These are phyloP conservation scores for Ammodytes dubius DNA, from an alignment of 2,113 vertebrate genomes.

Conservation along the genomic window DNA sequence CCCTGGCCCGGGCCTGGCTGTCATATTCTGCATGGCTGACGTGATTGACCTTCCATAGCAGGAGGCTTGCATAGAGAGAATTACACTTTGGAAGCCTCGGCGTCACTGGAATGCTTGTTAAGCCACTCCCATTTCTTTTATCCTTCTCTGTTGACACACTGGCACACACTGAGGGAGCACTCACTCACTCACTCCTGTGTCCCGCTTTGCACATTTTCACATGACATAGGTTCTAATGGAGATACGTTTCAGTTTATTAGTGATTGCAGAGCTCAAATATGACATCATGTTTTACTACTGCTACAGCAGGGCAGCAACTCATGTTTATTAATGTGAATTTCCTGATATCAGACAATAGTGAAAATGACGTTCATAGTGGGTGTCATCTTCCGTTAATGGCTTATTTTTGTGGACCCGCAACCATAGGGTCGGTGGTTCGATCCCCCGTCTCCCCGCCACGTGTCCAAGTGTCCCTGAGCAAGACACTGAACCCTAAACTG, in stretches of 20 bases:
- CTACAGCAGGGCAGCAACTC: no score
- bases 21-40: slow-evolving; percentile 31
- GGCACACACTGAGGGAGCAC: neutral
- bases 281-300: neutral
- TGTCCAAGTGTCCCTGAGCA: no score
- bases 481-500: no score
- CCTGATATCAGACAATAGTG: neutral
- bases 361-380: neutral
- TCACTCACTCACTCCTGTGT: neutral
- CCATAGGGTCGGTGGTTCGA: no score
- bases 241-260: neutral
- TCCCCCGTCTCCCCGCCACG: no score
- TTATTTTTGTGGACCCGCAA: neutral
- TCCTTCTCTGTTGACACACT: slow-evolving; percentile 30
- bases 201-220: neutral
- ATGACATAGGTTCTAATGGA: neutral
- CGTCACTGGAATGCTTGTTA: slow-evolving; percentile 37
- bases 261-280: neutral
- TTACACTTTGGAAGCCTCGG: slow-evolving; percentile 28
- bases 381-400: neutral
- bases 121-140: slow-evolving; percentile 34
- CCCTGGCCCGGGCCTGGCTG: neutral
- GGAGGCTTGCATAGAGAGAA: slow-evolving; percentile 26
- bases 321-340: neutral
- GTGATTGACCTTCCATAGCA: slow-evolving; percentile 49